phyloP scores from a whole-genome alignment of 2,888 invertebrate genomes.

The Salticus scenicus region DNA sequence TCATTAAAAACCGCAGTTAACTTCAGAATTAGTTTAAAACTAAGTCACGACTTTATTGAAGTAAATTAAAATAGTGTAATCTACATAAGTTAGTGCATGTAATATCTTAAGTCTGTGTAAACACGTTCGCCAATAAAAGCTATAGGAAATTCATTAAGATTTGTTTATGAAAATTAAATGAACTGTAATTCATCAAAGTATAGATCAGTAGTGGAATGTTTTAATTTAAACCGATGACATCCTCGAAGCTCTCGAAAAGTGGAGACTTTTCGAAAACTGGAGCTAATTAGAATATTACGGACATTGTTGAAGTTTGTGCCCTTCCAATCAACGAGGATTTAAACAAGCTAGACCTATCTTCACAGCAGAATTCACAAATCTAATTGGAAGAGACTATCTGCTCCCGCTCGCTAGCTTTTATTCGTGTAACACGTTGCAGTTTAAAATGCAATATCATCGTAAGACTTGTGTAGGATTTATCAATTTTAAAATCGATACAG shows the following conservation, averaged over 20 bases:
- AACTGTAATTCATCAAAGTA: neutral
- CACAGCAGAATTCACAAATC: conserved; percentile 3
- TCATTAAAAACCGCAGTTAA: no score
- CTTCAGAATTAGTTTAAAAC: no score
- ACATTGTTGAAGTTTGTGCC: neutral
- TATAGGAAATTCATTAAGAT: no score
- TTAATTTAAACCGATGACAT: neutral
- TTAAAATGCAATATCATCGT: neutral
- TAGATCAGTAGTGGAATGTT: neutral
- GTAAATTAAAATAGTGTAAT: no score
- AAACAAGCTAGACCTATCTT: conserved; percentile 4
- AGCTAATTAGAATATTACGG: conserved; percentile 9
- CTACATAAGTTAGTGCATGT: no score
- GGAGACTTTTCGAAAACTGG: neutral
- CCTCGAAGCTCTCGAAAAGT: neutral
- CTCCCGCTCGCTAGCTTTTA: no score
- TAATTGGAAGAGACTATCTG: conserved; percentile 1
- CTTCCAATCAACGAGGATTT: conserved; percentile 10
- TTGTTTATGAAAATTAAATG: neutral
- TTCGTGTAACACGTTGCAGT: neutral
- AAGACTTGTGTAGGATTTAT: no score
- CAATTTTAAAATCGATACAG: no score
- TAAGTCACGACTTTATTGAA: no score
- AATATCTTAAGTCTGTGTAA: no score
- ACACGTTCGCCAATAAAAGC: no score